These are phyloP conservation scores for Pontoporia blainvillei DNA, from an alignment of 2,113 vertebrate genomes.

Conservation along the genomic window DNA sequence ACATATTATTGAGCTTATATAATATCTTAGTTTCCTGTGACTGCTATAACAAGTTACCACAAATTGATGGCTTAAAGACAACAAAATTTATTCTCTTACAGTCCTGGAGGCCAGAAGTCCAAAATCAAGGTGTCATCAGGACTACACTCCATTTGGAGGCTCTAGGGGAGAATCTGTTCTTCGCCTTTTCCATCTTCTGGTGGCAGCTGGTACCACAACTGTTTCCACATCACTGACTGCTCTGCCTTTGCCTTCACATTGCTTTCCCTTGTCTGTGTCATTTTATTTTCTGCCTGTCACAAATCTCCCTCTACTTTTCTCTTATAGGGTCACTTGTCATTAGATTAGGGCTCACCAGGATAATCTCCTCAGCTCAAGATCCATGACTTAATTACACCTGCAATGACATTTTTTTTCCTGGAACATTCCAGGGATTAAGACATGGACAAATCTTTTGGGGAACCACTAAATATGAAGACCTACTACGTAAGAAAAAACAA, in stretches of 20 bases:
- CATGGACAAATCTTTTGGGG: neutral
- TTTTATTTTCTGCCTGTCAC: neutral
- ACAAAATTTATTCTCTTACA: neutral
- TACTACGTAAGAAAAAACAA: neutral
- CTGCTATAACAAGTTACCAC: neutral
- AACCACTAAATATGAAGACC: neutral
- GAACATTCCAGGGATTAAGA: neutral
- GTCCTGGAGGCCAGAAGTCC: neutral
- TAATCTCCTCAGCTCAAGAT: neutral
- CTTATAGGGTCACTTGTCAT: neutral
- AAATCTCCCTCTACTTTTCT: neutral
- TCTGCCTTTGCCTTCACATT: neutral
- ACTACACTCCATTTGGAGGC: neutral
- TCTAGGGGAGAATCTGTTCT: too few relatives aligned
- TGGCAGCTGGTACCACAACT: neutral
- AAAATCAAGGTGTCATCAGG: neutral
- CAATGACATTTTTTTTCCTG: neutral
- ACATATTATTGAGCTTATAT: neutral
- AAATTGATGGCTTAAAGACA: neutral
- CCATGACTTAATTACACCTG: neutral
- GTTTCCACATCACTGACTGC: neutral
- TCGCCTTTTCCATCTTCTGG: neutral
- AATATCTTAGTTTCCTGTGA: neutral
- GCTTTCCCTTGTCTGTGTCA: neutral
- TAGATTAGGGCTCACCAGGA: neutral